These are phyloP conservation scores for Tricholauxania praeusta DNA, from an alignment of 2,888 invertebrate species.

Conservation along the genomic window DNA sequence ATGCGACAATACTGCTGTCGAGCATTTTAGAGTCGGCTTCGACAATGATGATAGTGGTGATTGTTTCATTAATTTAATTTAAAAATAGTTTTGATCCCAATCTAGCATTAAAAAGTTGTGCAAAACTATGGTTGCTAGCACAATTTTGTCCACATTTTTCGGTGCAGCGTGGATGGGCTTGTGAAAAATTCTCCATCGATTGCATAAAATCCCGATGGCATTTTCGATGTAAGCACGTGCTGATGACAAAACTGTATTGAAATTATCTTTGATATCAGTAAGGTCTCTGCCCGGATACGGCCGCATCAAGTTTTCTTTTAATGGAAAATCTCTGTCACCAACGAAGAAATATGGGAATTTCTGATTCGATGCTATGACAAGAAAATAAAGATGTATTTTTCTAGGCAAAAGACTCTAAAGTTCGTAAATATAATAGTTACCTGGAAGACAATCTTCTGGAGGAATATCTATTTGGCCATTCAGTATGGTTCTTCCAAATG, in stretches of 20 bases:
- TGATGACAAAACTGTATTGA: background rate
- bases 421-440: no score
- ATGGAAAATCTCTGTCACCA: conserved; percentile 34
- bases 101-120: conserved; percentile 24
- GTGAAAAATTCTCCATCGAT: conserved; percentile 5
- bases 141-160: conserved; percentile 31
- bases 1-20: no score
- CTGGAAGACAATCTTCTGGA: no score
- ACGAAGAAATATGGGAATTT: conserved; percentile 34
- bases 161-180: conserved; percentile 21
- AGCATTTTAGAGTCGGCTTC: no score
- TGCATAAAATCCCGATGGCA: background rate
- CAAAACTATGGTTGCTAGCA: conserved; percentile 10
- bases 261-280: background rate
- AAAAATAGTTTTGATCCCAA: background rate
- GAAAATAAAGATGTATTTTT: no score
- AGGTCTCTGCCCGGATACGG: conserved; percentile 23
- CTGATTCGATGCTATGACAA: no score
- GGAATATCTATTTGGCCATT: no score
- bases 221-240: background rate
- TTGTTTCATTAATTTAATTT: no score
- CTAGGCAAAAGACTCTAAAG: no score
- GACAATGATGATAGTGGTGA: no score
- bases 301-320: conserved; percentile 21
- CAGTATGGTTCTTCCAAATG: no score